Percentiles rank a stretch among this genome's conserved stretches.
Evolutionary conservation across 2,888 invertebrate genomes (phyloP).

Genomic region (Lacanobia oleracea): DNA sequence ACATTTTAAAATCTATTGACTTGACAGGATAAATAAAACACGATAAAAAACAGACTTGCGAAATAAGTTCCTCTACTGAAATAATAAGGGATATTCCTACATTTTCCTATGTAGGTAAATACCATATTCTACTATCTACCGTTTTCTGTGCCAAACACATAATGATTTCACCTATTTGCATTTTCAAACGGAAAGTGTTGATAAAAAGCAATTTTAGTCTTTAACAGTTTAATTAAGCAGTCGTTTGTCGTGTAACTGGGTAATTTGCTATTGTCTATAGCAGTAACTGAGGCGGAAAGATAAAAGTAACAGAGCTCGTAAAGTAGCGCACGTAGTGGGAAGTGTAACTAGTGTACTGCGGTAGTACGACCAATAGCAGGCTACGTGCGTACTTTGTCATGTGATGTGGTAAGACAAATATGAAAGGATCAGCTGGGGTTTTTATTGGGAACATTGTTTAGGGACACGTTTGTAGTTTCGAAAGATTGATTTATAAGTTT

Average conservation of each 20-base stretch:
- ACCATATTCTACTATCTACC: conserved; percentile 20
- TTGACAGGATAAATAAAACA: not conserved
- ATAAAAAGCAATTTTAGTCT: conserved; percentile 72
- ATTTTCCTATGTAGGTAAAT: conserved; percentile 5
- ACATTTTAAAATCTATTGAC: not conserved
- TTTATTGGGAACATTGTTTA: not conserved
- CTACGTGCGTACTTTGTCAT: conserved; percentile 44
- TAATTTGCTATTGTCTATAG: conserved; percentile 70
- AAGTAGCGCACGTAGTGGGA: conserved; percentile 65
- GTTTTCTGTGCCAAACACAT: conserved; percentile 8
- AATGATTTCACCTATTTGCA: conserved; percentile 58
- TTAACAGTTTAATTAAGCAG: conserved; percentile 74
- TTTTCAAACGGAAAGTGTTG: conserved; percentile 56
- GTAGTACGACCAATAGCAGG: conserved; percentile 22
- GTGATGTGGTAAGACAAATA: conserved; percentile 19
- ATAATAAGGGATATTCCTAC: not conserved
- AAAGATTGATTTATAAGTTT: too few relatives aligned
- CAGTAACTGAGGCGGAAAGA: conserved; percentile 67
- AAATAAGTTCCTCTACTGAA: too few relatives aligned
- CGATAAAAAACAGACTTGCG: not conserved
- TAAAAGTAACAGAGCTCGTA: conserved; percentile 74
- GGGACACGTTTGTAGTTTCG: not conserved
- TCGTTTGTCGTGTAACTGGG: conserved; percentile 68
- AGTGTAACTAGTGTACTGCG: conserved; percentile 43
- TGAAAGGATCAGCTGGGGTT: not conserved